Evolutionary conservation across 2,113 vertebrate species (phyloP).

Genomic region (Callaeas wilsoni): DNA sequence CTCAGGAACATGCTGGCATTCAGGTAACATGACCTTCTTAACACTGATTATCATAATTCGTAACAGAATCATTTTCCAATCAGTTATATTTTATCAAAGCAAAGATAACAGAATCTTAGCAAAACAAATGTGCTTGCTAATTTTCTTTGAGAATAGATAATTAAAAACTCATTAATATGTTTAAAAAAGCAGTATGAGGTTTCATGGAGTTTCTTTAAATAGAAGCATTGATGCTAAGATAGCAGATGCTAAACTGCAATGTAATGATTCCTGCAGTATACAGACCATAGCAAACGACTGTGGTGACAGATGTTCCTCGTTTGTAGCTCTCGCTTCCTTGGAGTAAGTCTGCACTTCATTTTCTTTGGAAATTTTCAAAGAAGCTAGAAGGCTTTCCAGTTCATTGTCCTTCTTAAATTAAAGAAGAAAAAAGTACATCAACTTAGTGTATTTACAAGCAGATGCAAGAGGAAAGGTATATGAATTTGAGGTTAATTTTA

Average conservation of each 20-base stretch:
- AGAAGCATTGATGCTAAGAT: background rate
- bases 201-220: background rate
- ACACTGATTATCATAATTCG: background rate
- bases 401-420: slow-evolving; percentile 74
- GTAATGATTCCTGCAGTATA: slow-evolving; percentile 19
- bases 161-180: background rate
- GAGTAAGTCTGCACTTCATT: slow-evolving; percentile 65
- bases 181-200: background rate
- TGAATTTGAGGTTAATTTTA: background rate
- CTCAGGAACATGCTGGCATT: background rate
- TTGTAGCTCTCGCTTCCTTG: slow-evolving; percentile 49
- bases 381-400: slow-evolving; percentile 87
- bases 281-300: slow-evolving; percentile 95
- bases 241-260: background rate
- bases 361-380: slow-evolving; percentile 82
- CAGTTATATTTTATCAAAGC: background rate
- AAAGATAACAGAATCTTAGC: background rate
- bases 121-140: background rate
- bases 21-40: background rate
- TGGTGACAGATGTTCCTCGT: slow-evolving; percentile 87
- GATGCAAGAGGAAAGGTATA: background rate
- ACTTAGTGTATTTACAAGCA: background rate
- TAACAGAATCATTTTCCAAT: background rate
- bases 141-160: background rate
- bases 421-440: background rate